These are phyloP conservation scores for Panthera tigris DNA, from an alignment of 2,113 vertebrate genomes.

Conservation along the genomic window DNA sequence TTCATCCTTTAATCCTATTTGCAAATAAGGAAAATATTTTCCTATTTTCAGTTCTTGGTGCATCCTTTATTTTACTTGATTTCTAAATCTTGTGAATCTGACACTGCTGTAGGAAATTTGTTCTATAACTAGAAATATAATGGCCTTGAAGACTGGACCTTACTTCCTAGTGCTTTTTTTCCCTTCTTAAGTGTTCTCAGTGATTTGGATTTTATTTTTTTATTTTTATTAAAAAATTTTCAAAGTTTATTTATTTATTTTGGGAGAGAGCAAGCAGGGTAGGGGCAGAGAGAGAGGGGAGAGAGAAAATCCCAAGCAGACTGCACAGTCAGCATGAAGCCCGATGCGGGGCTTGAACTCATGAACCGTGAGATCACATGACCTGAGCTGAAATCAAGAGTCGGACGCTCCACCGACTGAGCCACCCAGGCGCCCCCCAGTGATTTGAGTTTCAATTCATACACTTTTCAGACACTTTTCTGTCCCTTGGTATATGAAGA, in stretches of 20 bases:
- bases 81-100: not conserved
- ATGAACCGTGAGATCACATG: too few relatives aligned
- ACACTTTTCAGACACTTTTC: not conserved
- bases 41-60: not conserved
- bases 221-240: too few relatives aligned
- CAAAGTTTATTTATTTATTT: too few relatives aligned
- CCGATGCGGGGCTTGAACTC: too few relatives aligned
- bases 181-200: not conserved
- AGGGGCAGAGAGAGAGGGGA: too few relatives aligned
- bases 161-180: not conserved
- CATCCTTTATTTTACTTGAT: not conserved
- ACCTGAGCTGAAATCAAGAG: too few relatives aligned
- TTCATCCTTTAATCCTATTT: constrained; percentile 29
- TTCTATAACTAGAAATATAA: not conserved
- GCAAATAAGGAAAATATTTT: not conserved
- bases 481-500: not conserved
- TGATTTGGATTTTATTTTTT: not conserved
- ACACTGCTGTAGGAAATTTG: not conserved
- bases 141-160: not conserved
- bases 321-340: too few relatives aligned
- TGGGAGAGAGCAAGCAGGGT: too few relatives aligned
- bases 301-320: too few relatives aligned
- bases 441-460: not conserved
- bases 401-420: too few relatives aligned
- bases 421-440: not conserved